phyloP scores from a whole-genome alignment of 1,140 invertebrate genomes.

The Steinernema khuongi region DNA sequence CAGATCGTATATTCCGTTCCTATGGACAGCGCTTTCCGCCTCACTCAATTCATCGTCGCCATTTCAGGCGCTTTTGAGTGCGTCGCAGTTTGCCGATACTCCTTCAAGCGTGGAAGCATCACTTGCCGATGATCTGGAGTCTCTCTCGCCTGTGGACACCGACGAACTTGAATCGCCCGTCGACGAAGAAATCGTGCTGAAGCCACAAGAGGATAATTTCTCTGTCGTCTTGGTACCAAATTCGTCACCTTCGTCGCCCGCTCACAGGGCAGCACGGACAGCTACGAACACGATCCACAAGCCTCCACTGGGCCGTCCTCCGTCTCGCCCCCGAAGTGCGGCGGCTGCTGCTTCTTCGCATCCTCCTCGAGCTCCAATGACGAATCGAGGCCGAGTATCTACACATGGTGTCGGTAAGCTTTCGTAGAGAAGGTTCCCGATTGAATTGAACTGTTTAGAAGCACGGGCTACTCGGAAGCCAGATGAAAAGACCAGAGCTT shows the following conservation, averaged over 20 bases:
- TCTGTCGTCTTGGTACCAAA: neutral
- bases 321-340: neutral
- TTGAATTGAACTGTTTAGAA: neutral
- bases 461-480: neutral
- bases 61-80: conserved; percentile 1
- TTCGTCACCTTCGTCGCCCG: neutral
- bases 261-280: neutral
- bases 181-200: neutral
- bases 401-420: neutral
- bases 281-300: too few relatives aligned
- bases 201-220: neutral
- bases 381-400: neutral
- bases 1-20: too few relatives aligned
- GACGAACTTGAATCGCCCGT: conserved; percentile 6
- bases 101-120: neutral
- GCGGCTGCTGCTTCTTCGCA: too few relatives aligned
- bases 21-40: neutral
- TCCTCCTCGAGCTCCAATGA: too few relatives aligned
- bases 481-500: neutral
- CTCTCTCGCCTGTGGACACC: neutral
- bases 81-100: neutral
- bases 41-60: neutral
- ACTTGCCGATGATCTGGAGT: neutral
- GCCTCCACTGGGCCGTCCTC: neutral
- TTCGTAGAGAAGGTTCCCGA: neutral